Conservation (phyloP, 2,888 invertebrate genomes). For the Megaustenia siamemsis region DNA sequence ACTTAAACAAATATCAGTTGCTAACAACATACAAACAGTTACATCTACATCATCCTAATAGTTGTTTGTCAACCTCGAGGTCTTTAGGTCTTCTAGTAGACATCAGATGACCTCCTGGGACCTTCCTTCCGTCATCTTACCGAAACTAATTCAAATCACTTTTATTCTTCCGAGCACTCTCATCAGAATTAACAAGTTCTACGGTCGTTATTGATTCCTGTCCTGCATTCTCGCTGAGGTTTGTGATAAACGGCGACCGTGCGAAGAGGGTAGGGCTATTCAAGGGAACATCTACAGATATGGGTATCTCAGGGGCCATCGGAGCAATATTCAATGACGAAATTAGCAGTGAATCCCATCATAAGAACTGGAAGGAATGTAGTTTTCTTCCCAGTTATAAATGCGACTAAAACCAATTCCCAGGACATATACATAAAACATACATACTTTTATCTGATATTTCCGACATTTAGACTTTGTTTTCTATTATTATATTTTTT, state of each 20-base stretch:
- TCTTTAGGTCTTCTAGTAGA: not conserved
- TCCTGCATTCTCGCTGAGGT: not conserved
- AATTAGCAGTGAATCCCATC: not conserved
- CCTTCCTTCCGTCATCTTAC: not conserved
- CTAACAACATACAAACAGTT: no score
- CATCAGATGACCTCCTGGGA: not conserved
- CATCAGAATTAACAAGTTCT: constrained; percentile 17
- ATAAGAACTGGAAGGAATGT: not conserved
- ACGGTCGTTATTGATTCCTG: constrained; percentile 30
- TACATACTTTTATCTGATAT: not conserved
- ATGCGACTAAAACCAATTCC: not conserved
- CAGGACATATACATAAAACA: not conserved
- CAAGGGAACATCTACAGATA: not conserved
- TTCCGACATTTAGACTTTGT: no score
- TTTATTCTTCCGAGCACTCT: not conserved
- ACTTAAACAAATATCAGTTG: no score
- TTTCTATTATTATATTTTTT: no score
- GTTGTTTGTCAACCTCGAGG: not conserved
- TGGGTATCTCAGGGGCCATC: constrained; percentile 29
- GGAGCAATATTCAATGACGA: not conserved
- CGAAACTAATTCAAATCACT: constrained; percentile 2
- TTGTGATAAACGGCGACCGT: constrained; percentile 1
- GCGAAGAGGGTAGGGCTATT: constrained; percentile 5
- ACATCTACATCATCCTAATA: not conserved
- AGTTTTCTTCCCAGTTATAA: not conserved